Evolutionary conservation across 2,797 vertebrate species (phyloP), one percentile per base, ranked within the genome.

Genomic region (Rallus crepitans): DNA sequence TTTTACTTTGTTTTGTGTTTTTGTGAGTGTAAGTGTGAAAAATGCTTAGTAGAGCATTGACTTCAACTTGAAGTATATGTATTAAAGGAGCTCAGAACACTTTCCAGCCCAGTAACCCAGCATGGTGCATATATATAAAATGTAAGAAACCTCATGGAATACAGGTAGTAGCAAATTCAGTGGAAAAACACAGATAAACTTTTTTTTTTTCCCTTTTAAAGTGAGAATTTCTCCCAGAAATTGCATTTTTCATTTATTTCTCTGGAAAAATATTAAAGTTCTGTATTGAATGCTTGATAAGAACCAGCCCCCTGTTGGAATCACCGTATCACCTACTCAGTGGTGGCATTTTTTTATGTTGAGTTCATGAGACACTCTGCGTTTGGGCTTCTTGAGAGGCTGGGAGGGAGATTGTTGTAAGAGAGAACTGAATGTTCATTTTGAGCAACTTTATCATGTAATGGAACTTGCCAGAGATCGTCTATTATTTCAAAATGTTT

Each of bases 31-130:
- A 45, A 15, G 30, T 35, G 56, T 86, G 72, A 80, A 84, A 84
- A 93, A 72, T 65, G 50, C 40, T 53, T 90, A 33, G 50, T 53
- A 50, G 31, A 78, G n/a, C 50, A 85, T 82, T 94, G 82, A 73
- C 47, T 79, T 89, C 18, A 65, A 8, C 35, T 53, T 82, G 73
- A 73, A n/a, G 13, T 59, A 23, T 8, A 56, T 8, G 1, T 66
- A 56, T 66, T n/a, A 40, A 68, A 73, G 39, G 37, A 81, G 39
- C 71, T 92, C 4, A 13, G 48, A 79, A 64, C 12, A 4, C 55
- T 61, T 84, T 23, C 19, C 63, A 82, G 15, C 52, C 69, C 17
- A 60, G 73, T 42, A 61, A 69, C 17, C 30, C 68, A 39, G 27
- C 13, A 21, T 31, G 61, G 7, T 28, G 5, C 0, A 0, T 37